These are phyloP conservation scores for Diachrysia chrysitis DNA, from an alignment of 2,888 invertebrate species.

Conservation along the genomic window DNA sequence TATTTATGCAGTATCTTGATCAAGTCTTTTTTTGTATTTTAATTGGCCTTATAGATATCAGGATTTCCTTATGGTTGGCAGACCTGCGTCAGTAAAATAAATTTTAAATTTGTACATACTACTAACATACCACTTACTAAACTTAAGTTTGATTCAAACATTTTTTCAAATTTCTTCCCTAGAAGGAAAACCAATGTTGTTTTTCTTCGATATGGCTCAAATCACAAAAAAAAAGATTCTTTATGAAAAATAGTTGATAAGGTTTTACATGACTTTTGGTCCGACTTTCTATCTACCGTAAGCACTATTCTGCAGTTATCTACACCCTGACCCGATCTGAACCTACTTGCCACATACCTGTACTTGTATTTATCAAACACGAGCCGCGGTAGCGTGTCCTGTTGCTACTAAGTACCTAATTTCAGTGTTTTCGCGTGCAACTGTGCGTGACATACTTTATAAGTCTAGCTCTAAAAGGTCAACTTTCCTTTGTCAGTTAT, in stretches of 20 bases:
- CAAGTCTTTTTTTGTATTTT: background rate
- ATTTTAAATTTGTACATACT: no score
- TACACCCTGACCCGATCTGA: slow-evolving; percentile 23
- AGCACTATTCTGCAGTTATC: background rate
- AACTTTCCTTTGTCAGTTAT: slow-evolving; percentile 24
- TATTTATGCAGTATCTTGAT: background rate
- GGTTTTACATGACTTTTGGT: background rate
- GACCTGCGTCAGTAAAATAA: background rate
- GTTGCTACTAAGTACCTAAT: slow-evolving; percentile 16
- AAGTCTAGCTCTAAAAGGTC: slow-evolving; percentile 28
- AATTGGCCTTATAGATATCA: background rate
- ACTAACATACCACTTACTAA: no score
- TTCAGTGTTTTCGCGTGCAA: slow-evolving; percentile 45
- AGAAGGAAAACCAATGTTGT: no score
- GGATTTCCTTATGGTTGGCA: background rate
- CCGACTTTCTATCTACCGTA: background rate
- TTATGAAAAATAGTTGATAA: no score
- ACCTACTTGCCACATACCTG: slow-evolving; percentile 7
- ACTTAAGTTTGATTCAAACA: no score
- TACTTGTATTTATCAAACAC: slow-evolving; percentile 23
- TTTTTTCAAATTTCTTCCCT: no score
- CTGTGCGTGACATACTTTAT: slow-evolving; percentile 24
- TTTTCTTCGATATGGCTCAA: no score
- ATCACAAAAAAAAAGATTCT: no score
- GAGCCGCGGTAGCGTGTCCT: slow-evolving; percentile 12